phyloP scores from a whole-genome alignment of 35 echinoderm and acorn worm genomes.

The Ophioderma brevispina region DNA sequence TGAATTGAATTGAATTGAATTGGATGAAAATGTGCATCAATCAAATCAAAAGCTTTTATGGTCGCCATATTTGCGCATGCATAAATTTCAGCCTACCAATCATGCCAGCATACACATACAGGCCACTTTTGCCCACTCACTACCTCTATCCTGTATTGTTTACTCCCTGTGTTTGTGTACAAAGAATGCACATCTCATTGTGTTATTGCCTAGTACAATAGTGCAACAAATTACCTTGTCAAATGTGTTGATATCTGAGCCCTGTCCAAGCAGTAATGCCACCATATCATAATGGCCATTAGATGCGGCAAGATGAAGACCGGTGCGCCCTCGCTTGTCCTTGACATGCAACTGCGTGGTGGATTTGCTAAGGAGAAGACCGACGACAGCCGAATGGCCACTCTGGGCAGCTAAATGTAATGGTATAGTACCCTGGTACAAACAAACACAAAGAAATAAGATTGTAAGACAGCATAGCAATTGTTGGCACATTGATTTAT shows the following conservation, averaged over 20 bases:
- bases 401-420: slow-evolving; percentile 87
- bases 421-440: slow-evolving; percentile 84
- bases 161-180: too few species aligned
- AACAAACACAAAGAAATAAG: not conserved
- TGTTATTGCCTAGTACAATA: not conserved
- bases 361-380: slow-evolving; percentile 98
- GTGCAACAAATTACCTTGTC: slow-evolving; percentile 81
- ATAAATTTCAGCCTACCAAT: too few species aligned
- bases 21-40: too few species aligned
- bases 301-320: slow-evolving; percentile 91
- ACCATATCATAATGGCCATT: slow-evolving; percentile 99
- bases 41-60: too few species aligned
- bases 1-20: too few species aligned
- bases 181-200: too few species aligned
- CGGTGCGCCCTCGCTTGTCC: slow-evolving; percentile 93
- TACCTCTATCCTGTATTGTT: too few species aligned
- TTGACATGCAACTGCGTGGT: slow-evolving; percentile 96
- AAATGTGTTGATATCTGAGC: slow-evolving; percentile 91
- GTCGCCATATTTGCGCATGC: too few species aligned
- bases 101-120: too few species aligned
- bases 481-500: not conserved
- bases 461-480: too few species aligned
- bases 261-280: slow-evolving; percentile 86
- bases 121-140: too few species aligned
- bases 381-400: slow-evolving; percentile 93